These are phyloP conservation scores for Tiliacea aurago DNA, from an alignment of 2,888 invertebrate genomes.

Conservation along the genomic window DNA sequence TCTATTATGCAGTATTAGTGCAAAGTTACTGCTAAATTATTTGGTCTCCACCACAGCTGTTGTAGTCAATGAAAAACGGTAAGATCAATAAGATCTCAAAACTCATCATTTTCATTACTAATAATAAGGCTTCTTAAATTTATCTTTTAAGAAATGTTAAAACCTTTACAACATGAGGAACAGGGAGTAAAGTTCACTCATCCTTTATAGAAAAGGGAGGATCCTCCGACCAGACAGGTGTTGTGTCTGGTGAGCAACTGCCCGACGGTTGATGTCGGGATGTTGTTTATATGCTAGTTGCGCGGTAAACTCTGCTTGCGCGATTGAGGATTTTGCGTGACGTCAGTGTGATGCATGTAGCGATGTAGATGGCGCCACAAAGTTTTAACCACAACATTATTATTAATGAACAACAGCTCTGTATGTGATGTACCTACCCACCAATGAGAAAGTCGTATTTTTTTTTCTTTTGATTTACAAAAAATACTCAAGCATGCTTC, in stretches of 20 bases:
- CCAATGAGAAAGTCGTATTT: constrained; percentile 1
- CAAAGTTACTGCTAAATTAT: constrained; percentile 33
- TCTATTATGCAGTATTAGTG: constrained; percentile 51
- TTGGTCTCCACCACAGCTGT: not conserved
- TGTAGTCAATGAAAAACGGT: not conserved
- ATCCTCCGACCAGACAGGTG: too few relatives aligned
- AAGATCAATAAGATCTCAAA: not conserved
- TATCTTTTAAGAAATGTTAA: not conserved
- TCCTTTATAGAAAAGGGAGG: too few relatives aligned
- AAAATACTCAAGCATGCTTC: constrained; percentile 25
- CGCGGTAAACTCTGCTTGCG: too few relatives aligned
- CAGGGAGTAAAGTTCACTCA: too few relatives aligned
- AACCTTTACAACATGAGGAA: too few relatives aligned
- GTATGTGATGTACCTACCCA: not conserved
- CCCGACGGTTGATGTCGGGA: too few relatives aligned
- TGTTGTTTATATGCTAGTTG: too few relatives aligned
- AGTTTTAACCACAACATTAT: not conserved
- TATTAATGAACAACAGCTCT: not conserved
- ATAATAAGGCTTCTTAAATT: not conserved
- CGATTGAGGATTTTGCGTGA: too few relatives aligned
- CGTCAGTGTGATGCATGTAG: too few relatives aligned
- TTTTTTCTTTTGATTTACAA: constrained; percentile 1
- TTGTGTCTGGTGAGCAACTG: too few relatives aligned
- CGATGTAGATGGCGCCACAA: too few relatives aligned
- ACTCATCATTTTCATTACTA: too few relatives aligned